phyloP scores from a whole-genome alignment of 2,797 vertebrate genomes.

The Choloepus didactylus region DNA sequence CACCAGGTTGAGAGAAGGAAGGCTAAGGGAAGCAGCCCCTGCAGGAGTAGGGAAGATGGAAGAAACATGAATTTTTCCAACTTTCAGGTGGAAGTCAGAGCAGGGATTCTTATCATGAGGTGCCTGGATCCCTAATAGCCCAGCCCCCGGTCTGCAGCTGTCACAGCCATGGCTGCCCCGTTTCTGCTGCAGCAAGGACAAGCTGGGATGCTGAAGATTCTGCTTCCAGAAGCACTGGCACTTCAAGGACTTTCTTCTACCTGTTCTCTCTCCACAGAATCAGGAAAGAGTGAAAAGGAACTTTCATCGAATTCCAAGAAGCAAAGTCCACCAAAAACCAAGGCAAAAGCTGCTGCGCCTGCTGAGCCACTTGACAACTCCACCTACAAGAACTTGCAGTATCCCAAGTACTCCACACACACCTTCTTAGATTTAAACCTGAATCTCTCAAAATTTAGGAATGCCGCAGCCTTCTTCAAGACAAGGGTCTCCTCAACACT shows the following conservation, averaged over 20 bases:
- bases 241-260: constrained; percentile 82
- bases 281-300: constrained; percentile 86
- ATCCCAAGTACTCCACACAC: no score
- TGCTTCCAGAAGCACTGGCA: constrained; percentile 85
- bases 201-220: constrained; percentile 74
- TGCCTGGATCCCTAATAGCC: not conserved
- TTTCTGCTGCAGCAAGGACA: constrained; percentile 71
- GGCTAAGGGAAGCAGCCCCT: not conserved
- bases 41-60: not conserved
- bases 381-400: no score
- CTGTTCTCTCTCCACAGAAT: constrained; percentile 88
- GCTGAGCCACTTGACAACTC: no score
- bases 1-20: not conserved
- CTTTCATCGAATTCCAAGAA: constrained; percentile 29
- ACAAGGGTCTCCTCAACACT: no score
- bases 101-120: not conserved
- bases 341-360: constrained; percentile 49
- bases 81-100: not conserved
- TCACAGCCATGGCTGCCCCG: constrained; percentile 75
- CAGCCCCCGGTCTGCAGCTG: fast-evolving
- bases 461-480: no score
- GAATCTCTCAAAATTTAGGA: no score
- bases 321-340: constrained; percentile 87
- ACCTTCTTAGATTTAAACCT: no score
- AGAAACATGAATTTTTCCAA: not conserved